A percentile compares a stretch with the other conserved stretches of the same genome.
These are phyloP conservation scores for Rhagologus leucostigma DNA, from an alignment of 2,113 vertebrate genomes.

Conservation along the genomic window DNA sequence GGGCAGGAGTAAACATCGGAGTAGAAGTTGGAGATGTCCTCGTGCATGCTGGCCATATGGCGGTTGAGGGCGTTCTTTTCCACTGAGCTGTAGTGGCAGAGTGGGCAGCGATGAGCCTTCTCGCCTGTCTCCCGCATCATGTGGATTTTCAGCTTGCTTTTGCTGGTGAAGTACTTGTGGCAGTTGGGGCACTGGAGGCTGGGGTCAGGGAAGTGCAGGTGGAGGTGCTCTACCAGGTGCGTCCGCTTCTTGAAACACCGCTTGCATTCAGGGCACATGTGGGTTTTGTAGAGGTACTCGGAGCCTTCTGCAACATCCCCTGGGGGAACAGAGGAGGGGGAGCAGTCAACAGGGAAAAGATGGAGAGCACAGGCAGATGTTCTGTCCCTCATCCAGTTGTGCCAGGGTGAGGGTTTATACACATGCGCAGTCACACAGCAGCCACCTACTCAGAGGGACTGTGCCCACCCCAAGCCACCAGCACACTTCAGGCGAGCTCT, in stretches of 20 bases:
- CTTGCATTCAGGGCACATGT: conserved; percentile 91
- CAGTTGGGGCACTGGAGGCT: conserved; percentile 92
- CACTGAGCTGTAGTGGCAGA: conserved; percentile 90
- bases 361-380: background rate
- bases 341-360: background rate
- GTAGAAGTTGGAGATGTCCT: conserved; percentile 73
- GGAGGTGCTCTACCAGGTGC: conserved; percentile 90
- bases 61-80: conserved; percentile 88
- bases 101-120: conserved; percentile 84
- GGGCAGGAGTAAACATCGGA: conserved; percentile 83
- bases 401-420: background rate
- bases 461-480: background rate
- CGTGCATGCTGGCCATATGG: conserved; percentile 86
- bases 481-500: background rate
- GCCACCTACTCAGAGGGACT: background rate
- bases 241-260: conserved; percentile 96
- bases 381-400: background rate
- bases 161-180: conserved; percentile 91
- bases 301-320: conserved; percentile 76
- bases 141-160: conserved; percentile 92
- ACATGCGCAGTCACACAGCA: rapidly evolving
- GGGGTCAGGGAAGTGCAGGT: conserved; percentile 90
- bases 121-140: conserved; percentile 85
- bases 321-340: background rate
- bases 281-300: conserved; percentile 86